phyloP scores from a whole-genome alignment of 2,113 vertebrate genomes.

The Kobus ellipsiprymnus region DNA sequence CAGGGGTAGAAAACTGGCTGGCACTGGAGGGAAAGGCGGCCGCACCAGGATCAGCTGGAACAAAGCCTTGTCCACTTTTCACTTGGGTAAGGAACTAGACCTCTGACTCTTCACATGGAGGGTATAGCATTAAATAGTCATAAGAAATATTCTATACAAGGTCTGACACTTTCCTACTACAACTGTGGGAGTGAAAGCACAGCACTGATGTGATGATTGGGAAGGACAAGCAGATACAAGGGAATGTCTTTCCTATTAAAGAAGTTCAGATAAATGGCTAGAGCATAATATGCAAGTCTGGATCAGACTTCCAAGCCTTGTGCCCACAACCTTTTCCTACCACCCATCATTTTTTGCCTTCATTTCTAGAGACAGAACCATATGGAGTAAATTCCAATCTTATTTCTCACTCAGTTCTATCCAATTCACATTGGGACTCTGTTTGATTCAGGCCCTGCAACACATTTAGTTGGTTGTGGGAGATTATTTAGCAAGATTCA shows the following conservation, averaged over 20 bases:
- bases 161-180: background rate
- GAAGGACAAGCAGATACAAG: background rate
- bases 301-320: background rate
- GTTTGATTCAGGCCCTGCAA: background rate
- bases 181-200: background rate
- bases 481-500: slow-evolving; percentile 25
- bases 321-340: background rate
- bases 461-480: background rate
- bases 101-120: background rate
- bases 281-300: accelerated
- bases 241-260: accelerated
- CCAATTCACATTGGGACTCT: background rate
- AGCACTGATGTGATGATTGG: background rate
- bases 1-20: background rate
- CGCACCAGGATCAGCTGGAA: no score
- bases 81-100: background rate
- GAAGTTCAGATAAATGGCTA: background rate
- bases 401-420: background rate
- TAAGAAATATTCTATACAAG: background rate
- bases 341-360: background rate
- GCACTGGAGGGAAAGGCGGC: accelerated
- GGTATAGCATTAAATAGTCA: no score
- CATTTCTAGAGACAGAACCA: background rate
- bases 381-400: slow-evolving; percentile 1
- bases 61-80: background rate